Evolutionary conservation across 2,797 vertebrate species (phyloP), one percentile per base, ranked within the genome.

Genomic region (Champsocephalus gunnari): DNA sequence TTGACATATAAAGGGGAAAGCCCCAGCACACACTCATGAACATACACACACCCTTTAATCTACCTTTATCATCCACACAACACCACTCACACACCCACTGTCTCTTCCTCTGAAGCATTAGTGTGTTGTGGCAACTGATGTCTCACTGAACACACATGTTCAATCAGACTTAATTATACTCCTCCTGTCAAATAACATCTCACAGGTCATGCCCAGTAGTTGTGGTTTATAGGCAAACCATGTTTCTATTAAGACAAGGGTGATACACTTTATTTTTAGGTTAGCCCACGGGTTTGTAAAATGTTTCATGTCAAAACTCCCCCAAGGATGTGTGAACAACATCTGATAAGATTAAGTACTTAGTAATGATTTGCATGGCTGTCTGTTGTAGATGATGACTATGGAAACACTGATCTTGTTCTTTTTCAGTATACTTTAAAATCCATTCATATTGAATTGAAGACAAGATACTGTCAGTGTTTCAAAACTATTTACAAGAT

Each of bases 1-100:
- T 73, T 83, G 75, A 89, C 76, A 88, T 86, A 77, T 74, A 63
- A 82, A 83, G 32, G 88, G 85, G 89, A 90, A 89, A 93, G 63
- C 86, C 92, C 86, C 82, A 57, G 21, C 49, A 64, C 73, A 38
- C 53, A 49, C 51, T 45, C 28, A 21, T 21, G 21, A 68, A 56
- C 44, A 28, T 54, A 47, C 34, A 9, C 49, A 61, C 41, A 55
- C 70, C 66, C 59, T 68, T 50, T 45, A 82, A 66, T 81, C 54
- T 71, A 43, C 64, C 55, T 66, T 69, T 34, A 47, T 71, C 73
- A 66, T 53, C 34, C 51, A 49, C 66, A 77, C 44, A 62, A 9
- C 21, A 71, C 54, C 81, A 58, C 56, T 49, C 72, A 62, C 41
- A 78, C 71, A 58, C 53, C 44, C 66, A 64, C 62, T 51, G 47